phyloP scores from a whole-genome alignment of 2,888 invertebrate genomes.

The Synanthedon formicaeformis region DNA sequence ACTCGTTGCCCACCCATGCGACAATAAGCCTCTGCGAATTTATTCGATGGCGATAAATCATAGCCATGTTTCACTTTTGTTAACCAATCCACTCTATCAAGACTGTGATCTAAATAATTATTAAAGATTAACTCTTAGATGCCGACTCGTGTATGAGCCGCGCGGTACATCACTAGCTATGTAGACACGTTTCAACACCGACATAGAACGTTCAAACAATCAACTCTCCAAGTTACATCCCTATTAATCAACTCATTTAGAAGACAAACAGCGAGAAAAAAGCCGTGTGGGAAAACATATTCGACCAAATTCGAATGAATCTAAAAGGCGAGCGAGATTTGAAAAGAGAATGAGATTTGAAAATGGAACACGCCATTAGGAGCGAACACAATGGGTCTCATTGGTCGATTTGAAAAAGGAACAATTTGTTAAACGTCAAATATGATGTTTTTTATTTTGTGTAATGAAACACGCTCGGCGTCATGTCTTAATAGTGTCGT shows the following conservation, averaged over 20 bases:
- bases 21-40: slow-evolving; percentile 18
- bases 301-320: slow-evolving; percentile 65
- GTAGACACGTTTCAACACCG: slow-evolving; percentile 5
- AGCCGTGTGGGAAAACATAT: slow-evolving; percentile 65
- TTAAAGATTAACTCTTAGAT: slow-evolving; percentile 13
- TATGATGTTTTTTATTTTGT: slow-evolving; percentile 64
- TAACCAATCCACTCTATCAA: slow-evolving; percentile 23
- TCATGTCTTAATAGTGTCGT: slow-evolving; percentile 16
- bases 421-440: slow-evolving; percentile 72
- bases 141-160: slow-evolving; percentile 1
- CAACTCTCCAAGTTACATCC: slow-evolving; percentile 41
- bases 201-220: slow-evolving; percentile 33
- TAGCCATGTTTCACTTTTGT: slow-evolving; percentile 24
- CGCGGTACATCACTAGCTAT: slow-evolving; percentile 1
- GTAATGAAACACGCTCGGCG: slow-evolving; percentile 60
- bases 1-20: slow-evolving; percentile 22
- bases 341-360: slow-evolving; percentile 70
- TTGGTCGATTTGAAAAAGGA: slow-evolving; percentile 71
- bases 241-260: slow-evolving; percentile 68
- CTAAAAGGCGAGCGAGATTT: slow-evolving; percentile 65
- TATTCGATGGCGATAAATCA: slow-evolving; percentile 33
- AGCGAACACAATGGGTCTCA: slow-evolving; percentile 66
- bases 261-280: slow-evolving; percentile 43
- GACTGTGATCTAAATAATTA: slow-evolving; percentile 18
- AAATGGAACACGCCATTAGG: slow-evolving; percentile 70